Percentiles rank a stretch among this genome's conserved stretches.
These are phyloP conservation scores for Caranx ignobilis DNA, from an alignment of 2,113 vertebrate species.

Conservation along the genomic window DNA sequence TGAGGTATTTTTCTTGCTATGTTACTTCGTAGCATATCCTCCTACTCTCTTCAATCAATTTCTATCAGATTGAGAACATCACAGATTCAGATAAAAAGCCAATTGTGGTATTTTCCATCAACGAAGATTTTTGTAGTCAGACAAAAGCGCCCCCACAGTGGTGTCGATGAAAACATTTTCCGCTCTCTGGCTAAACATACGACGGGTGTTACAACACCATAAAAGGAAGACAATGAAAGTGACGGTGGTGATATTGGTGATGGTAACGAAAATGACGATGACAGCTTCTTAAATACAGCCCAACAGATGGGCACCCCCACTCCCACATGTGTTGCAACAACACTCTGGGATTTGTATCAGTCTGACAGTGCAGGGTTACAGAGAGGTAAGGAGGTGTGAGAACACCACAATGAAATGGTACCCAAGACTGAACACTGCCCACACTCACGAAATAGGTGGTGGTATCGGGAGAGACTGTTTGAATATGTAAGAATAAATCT, in stretches of 20 bases:
- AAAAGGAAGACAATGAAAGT: not conserved
- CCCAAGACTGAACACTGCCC: conserved; percentile 57
- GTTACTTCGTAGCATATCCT: conserved; percentile 38
- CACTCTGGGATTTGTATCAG: conserved; percentile 24
- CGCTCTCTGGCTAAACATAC: not conserved
- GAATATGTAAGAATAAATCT: not conserved
- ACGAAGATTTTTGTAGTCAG: not conserved
- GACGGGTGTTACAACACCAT: too few species aligned
- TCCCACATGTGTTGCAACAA: conserved; percentile 18
- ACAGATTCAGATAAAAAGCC: conserved; percentile 51
- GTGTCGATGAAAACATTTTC: not conserved
- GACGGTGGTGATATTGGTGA: not conserved
- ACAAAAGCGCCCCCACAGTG: too few species aligned
- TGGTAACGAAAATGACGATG: not conserved
- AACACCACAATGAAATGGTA: conserved; percentile 62
- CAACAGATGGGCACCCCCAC: conserved; percentile 35
- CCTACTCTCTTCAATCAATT: conserved; percentile 55
- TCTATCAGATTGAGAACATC: conserved; percentile 54
- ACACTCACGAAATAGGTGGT: not conserved
- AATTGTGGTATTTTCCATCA: not conserved
- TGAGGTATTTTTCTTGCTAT: conserved; percentile 52
- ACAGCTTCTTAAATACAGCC: conserved; percentile 6
- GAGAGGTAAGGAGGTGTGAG: conserved; percentile 75
- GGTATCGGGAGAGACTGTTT: not conserved
- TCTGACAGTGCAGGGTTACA: conserved; percentile 39